phyloP scores from a whole-genome alignment of 2,888 invertebrate genomes.

The Spodoptera picta region DNA sequence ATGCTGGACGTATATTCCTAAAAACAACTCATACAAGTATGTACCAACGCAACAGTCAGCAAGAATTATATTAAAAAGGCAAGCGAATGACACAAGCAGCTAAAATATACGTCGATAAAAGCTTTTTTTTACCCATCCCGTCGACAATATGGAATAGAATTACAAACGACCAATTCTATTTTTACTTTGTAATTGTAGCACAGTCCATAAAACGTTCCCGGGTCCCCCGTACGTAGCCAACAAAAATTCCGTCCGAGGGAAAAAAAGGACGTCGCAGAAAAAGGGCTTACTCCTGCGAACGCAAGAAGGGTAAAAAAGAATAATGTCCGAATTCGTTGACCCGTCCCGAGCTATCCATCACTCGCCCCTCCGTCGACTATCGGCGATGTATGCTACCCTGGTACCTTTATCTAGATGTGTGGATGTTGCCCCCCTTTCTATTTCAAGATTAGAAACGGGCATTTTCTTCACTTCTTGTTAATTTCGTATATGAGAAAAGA shows the following conservation, averaged over 20 bases:
- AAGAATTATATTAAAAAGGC: constrained; percentile 16
- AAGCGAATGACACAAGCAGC: constrained; percentile 32
- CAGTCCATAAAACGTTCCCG: constrained; percentile 85
- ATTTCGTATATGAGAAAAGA: constrained; percentile 63
- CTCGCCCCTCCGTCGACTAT: constrained; percentile 83
- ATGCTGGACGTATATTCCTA: no score
- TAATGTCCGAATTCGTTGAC: constrained; percentile 90
- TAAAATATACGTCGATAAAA: constrained; percentile 58
- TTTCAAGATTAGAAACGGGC: constrained; percentile 81
- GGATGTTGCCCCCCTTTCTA: constrained; percentile 78
- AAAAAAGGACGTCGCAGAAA: constrained; percentile 87
- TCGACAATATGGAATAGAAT: constrained; percentile 80
- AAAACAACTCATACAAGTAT: no score
- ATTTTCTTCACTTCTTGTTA: constrained; percentile 70
- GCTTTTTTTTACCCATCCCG: constrained; percentile 63
- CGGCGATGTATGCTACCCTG: constrained; percentile 77
- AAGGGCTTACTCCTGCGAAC: constrained; percentile 88
- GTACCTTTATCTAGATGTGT: constrained; percentile 81
- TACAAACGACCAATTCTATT: constrained; percentile 84
- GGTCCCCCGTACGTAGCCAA: constrained; percentile 67
- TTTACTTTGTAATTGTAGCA: constrained; percentile 88
- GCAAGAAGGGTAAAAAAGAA: constrained; percentile 89
- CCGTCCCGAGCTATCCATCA: constrained; percentile 89
- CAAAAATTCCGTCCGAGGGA: constrained; percentile 81
- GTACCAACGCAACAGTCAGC: constrained; percentile 8